Evolutionary conservation across 2,888 invertebrate genomes (phyloP).

Genomic region (Oxyteleia sp.): DNA sequence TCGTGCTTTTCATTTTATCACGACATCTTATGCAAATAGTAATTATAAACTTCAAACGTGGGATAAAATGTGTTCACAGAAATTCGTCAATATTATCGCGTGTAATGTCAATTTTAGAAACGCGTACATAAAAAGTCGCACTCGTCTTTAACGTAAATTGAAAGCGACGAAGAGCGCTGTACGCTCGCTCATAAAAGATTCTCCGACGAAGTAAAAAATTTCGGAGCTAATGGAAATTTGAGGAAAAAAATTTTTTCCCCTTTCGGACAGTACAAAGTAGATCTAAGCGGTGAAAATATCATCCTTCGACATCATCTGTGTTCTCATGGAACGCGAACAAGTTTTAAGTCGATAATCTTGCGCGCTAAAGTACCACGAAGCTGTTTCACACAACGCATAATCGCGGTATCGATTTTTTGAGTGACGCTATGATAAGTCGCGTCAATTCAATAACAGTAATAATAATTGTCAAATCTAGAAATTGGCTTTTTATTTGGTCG

Average conservation of each 20-base stretch:
- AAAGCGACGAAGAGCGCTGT: neutral
- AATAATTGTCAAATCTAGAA: constrained; percentile 3
- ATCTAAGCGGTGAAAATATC: constrained; percentile 5
- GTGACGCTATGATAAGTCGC: neutral
- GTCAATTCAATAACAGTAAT: neutral
- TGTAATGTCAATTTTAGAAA: neutral
- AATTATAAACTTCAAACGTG: neutral
- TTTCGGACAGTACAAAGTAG: constrained; percentile 1
- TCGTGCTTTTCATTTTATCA: neutral
- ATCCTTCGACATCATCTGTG: neutral
- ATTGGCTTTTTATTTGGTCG: constrained; percentile 7
- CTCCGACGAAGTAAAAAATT: neutral
- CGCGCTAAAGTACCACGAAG: constrained; percentile 3
- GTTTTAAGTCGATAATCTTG: constrained; percentile 26
- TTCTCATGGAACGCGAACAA: constrained; percentile 5
- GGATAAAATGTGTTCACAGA: neutral
- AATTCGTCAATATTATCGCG: neutral
- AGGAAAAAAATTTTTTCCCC: constrained; percentile 4
- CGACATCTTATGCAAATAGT: neutral
- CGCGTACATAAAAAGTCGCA: neutral
- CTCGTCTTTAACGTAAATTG: neutral
- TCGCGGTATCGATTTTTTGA: neutral
- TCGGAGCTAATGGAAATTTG: constrained; percentile 8
- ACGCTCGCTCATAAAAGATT: neutral
- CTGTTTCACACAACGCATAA: neutral